Percentiles rank a stretch among this genome's conserved stretches.
phyloP scores from a whole-genome alignment of 2,113 vertebrate genomes.

The Charadrius vociferus region DNA sequence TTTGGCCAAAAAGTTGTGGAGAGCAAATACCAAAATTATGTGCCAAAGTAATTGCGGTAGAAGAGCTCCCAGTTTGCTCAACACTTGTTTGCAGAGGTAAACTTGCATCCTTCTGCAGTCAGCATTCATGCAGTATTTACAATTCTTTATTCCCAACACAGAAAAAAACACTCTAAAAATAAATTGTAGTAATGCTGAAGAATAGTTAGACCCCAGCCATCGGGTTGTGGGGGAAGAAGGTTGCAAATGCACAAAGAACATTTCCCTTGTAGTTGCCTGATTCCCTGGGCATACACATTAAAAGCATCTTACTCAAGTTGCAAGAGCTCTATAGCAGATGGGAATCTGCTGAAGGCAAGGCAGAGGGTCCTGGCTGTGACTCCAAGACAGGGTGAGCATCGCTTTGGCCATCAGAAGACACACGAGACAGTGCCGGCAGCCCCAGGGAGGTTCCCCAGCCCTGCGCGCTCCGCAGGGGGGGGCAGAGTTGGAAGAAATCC shows the following conservation, averaged over 20 bases:
- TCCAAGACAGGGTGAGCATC: too few species aligned
- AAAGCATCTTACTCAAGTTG: not conserved
- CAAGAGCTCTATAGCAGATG: not conserved
- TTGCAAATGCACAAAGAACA: rapidly evolving
- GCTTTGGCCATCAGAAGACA: not conserved
- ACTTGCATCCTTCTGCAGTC: not conserved
- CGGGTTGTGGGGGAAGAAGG: not conserved
- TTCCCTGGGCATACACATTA: not conserved
- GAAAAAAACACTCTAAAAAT: not conserved
- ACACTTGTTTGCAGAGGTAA: not conserved
- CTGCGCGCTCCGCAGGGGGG: rapidly evolving
- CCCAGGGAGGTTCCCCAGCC: not conserved
- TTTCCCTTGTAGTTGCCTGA: not conserved
- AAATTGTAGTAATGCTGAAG: not conserved
- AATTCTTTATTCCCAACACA: not conserved
- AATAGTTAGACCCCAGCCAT: not conserved
- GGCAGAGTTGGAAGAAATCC: not conserved
- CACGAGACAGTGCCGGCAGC: not conserved
- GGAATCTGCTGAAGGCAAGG: not conserved
- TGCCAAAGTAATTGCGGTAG: not conserved
- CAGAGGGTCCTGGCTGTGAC: not conserved
- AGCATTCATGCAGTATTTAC: not conserved
- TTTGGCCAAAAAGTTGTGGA: not conserved
- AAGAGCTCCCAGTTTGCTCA: not conserved
- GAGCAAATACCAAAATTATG: not conserved